A percentile compares a stretch with the other conserved stretches of the same genome.
Evolutionary conservation across 2,113 vertebrate genomes (phyloP).

Genomic region (Pteronura brasiliensis): DNA sequence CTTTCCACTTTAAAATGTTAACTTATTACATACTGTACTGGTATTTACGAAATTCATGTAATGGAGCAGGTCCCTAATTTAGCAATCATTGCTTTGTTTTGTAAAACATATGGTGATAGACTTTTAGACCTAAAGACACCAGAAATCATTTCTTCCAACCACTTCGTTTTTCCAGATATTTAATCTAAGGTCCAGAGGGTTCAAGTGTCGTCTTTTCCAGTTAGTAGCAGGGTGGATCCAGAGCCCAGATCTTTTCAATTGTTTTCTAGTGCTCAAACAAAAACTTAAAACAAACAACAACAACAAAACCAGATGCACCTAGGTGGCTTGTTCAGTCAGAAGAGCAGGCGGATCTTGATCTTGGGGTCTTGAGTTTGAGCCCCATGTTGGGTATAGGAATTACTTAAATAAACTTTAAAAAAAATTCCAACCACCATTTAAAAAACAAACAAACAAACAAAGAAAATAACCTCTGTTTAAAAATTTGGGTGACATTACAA

Average conservation of each 20-base stretch:
- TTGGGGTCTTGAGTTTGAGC: not conserved
- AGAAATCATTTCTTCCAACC: not conserved
- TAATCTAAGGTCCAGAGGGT: constrained; percentile 4
- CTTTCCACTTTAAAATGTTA: not conserved
- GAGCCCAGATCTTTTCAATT: not conserved
- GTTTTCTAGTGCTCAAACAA: constrained; percentile 13
- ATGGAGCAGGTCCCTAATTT: not conserved
- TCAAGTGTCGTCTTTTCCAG: constrained; percentile 7
- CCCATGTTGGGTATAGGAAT: not conserved
- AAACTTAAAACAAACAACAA: not conserved
- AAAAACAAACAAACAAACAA: no score
- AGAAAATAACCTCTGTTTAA: not conserved
- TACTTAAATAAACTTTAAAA: not conserved
- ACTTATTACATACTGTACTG: not conserved
- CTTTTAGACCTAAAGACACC: not conserved
- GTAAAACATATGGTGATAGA: not conserved
- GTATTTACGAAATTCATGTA: not conserved
- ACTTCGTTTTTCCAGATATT: constrained; percentile 21
- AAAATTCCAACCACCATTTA: not conserved
- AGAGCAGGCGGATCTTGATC: not conserved
- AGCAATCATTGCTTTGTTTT: not conserved
- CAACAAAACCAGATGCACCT: not conserved
- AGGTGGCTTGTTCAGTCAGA: not conserved
- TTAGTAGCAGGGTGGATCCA: not conserved
- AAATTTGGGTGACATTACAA: not conserved